Percentiles rank a stretch among this genome's conserved stretches.
phyloP scores from a whole-genome alignment of 2,113 vertebrate genomes.

The Ophthalmolycus amberensis region DNA sequence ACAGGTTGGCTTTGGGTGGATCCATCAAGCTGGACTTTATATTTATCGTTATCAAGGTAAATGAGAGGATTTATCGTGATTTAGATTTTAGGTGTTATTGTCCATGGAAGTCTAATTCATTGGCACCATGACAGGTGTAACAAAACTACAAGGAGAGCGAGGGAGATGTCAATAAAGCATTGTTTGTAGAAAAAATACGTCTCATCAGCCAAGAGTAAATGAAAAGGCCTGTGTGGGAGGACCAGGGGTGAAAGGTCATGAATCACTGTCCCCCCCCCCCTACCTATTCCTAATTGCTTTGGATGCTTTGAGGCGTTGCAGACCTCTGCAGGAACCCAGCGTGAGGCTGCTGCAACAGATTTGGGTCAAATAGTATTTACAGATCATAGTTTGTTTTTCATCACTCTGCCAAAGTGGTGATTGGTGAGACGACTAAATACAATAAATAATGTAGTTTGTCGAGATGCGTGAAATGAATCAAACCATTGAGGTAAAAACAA shows the following conservation, averaged over 20 bases:
- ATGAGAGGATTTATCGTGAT: neutral
- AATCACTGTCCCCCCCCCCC: neutral
- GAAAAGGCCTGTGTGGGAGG: slow-evolving; percentile 36
- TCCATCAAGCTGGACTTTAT: neutral
- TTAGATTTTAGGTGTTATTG: neutral
- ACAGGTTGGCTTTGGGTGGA: neutral
- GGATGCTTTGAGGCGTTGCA: slow-evolving; percentile 12
- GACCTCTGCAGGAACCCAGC: slow-evolving; percentile 12
- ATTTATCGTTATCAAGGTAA: neutral
- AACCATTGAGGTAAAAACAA: neutral
- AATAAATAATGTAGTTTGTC: neutral
- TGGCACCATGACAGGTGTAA: neutral
- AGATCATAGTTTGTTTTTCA: slow-evolving; percentile 11
- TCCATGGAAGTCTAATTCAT: neutral
- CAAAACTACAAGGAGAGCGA: neutral
- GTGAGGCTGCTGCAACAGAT: slow-evolving; percentile 29
- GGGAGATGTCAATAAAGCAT: neutral
- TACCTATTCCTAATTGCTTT: slow-evolving; percentile 17
- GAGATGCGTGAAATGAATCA: neutral
- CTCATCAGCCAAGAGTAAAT: slow-evolving; percentile 40
- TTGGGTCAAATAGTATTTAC: slow-evolving; percentile 33
- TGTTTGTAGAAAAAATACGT: neutral
- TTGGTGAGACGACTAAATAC: neutral
- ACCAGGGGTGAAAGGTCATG: slow-evolving; percentile 2
- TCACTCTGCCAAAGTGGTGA: slow-evolving; percentile 17